These are phyloP conservation scores for Prosopocoilus inquinatus DNA, from an alignment of 2,888 invertebrate species.

Conservation along the genomic window DNA sequence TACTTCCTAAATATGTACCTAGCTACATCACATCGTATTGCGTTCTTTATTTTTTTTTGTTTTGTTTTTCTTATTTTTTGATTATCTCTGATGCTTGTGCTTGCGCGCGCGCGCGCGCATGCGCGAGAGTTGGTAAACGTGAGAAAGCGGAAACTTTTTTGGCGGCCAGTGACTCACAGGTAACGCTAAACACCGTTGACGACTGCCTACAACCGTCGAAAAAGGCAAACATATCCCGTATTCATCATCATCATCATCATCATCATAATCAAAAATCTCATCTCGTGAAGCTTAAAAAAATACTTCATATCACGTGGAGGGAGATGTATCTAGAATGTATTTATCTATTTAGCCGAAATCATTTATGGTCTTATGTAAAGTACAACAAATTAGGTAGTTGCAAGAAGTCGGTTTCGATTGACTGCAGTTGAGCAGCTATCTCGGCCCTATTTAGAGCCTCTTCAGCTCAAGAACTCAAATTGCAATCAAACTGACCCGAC, in stretches of 20 bases:
- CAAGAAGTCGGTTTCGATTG: too few species aligned
- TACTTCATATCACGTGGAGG: slow-evolving; percentile 48
- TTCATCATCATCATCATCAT: too few species aligned
- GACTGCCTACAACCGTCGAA: slow-evolving; percentile 36
- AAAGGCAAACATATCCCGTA: slow-evolving; percentile 44
- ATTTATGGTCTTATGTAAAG: too few species aligned
- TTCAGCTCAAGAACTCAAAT: too few species aligned
- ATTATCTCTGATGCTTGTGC: not conserved
- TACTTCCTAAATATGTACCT: too few species aligned
- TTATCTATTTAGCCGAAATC: too few species aligned
- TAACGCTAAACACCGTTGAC: slow-evolving; percentile 47
- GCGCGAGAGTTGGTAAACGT: slow-evolving; percentile 8
- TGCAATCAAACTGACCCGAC: too few species aligned
- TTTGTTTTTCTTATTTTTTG: not conserved
- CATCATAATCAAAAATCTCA: slow-evolving; percentile 34
- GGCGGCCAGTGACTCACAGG: slow-evolving; percentile 26
- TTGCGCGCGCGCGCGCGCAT: not conserved
- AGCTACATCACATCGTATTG: slow-evolving; percentile 19
- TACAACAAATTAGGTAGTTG: too few species aligned
- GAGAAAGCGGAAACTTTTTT: slow-evolving; percentile 6
- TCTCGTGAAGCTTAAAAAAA: slow-evolving; percentile 43
- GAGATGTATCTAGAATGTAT: slow-evolving; percentile 19
- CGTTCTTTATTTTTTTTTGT: slow-evolving; percentile 2
- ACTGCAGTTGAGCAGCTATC: too few species aligned
- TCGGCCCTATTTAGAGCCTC: too few species aligned